Evolutionary conservation across 1,140 invertebrate species (phyloP), one percentile per base, ranked within the genome.

Genomic region (Diorhabda sublineata): DNA sequence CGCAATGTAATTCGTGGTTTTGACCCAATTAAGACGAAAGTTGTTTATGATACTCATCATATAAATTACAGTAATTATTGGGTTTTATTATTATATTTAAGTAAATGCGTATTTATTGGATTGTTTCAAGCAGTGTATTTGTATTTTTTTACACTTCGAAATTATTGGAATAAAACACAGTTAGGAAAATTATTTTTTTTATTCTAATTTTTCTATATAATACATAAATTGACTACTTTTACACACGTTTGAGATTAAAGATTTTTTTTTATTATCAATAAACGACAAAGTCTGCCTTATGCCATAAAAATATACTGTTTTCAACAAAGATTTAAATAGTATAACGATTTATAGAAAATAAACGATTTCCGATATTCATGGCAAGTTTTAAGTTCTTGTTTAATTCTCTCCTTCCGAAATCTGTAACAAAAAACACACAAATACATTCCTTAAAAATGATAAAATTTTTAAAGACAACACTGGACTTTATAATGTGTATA

Each of bases 181-280:
- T 8, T 52, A 8, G 47, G n/a, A 52, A 52, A 52, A 8, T 52
- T 6, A 8, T n/a, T 52, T 52, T 52, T 52, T 52, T 52, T 52
- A 52, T 52, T 52, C 47, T 52, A 52, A 52, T 52, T 66, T 58
- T 58, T 63, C 42, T 63, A 63, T 42, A 66, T 45, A 42, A 42
- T 66, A 45, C 61, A 63, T 41, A 66, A 57, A 66, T 58, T 44
- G 64, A 66, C 64, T 66, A 66, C 64, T 58, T 57, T n/a, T 45
- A 66, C 52, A 66, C 58, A 66, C 56, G 64, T 58, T 66, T 66
- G 64, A 66, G 64, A 66, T 52, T 66, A 43, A 44, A 42, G 43
- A 45, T n/a, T 63, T 63, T 63, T 45, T 45, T 63, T 63, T 52
- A 52, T 4, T 52, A 52, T 52, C 47, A 52, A n/a, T 52, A 41